These are phyloP conservation scores for Acyrthosiphon pisum DNA, from an alignment of 1,140 invertebrate species.

Conservation along the genomic window DNA sequence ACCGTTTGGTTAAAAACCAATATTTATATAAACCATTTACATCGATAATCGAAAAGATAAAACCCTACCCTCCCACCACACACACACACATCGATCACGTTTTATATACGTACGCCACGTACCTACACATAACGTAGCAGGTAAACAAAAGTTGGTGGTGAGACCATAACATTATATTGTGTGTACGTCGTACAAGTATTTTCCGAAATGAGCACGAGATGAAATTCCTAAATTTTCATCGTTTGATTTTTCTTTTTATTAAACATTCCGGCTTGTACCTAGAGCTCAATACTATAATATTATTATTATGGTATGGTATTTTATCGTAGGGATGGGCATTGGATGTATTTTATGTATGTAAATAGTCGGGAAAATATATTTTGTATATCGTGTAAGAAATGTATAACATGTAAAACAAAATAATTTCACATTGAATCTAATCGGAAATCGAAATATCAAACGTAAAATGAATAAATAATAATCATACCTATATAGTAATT, in stretches of 20 bases:
- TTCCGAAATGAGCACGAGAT: neutral
- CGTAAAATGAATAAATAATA: neutral
- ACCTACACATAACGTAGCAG: neutral
- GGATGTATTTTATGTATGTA: neutral
- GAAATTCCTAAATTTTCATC: neutral
- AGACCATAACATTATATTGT: neutral
- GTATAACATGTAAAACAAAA: neutral
- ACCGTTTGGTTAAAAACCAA: neutral
- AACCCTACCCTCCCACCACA: neutral
- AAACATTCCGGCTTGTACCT: neutral
- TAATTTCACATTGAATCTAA: neutral
- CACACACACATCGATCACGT: neutral
- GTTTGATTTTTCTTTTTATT: constrained; percentile 22
- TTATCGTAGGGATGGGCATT: neutral
- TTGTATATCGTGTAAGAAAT: neutral
- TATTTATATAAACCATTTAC: neutral
- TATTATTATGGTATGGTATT: neutral
- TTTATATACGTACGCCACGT: neutral
- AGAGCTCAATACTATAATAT: too few species aligned
- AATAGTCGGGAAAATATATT: neutral
- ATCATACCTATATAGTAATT: too few species aligned
- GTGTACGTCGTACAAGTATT: neutral
- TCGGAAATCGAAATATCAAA: neutral
- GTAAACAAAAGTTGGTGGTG: neutral
- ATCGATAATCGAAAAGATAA: neutral